These are phyloP conservation scores for Pristiophorus japonicus DNA, from an alignment of 2,113 vertebrate genomes.

Conservation along the genomic window DNA sequence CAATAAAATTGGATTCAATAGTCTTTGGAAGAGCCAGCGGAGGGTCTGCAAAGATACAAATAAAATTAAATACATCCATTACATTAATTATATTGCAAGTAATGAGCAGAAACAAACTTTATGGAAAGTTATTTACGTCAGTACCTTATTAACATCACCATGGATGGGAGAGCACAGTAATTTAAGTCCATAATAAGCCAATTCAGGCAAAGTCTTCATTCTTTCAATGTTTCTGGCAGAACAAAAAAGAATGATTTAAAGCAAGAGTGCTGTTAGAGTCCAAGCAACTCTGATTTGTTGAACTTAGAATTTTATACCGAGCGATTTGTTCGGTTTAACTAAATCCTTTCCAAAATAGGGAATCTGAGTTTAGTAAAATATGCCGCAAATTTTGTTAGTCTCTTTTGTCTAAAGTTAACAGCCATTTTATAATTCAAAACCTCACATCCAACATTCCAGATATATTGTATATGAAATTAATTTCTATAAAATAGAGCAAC, in stretches of 20 bases:
- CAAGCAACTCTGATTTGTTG: slow-evolving; percentile 5
- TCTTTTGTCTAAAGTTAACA: background rate
- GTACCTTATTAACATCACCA: slow-evolving; percentile 70
- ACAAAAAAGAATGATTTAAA: slow-evolving; percentile 30
- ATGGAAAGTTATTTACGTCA: slow-evolving; percentile 10
- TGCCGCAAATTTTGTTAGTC: background rate
- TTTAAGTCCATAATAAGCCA: slow-evolving; percentile 72
- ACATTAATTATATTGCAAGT: slow-evolving; percentile 14
- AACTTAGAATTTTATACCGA: background rate
- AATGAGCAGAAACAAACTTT: background rate
- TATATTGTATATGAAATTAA: background rate
- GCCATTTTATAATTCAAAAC: background rate
- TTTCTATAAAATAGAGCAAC: background rate
- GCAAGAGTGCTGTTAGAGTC: background rate
- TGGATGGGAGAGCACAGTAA: slow-evolving; percentile 71
- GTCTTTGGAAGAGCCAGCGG: slow-evolving; percentile 59
- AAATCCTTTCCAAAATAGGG: background rate
- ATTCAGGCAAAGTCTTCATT: slow-evolving; percentile 65
- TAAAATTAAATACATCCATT: background rate
- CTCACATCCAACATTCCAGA: background rate
- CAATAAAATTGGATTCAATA: slow-evolving; percentile 79
- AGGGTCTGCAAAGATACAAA: slow-evolving; percentile 58
- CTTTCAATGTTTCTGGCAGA: slow-evolving; percentile 55
- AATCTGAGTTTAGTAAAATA: background rate
- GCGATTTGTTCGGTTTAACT: background rate